Evolutionary conservation across 2,888 invertebrate genomes (phyloP).

Genomic region (Poecilobothrus nobilitatus): DNA sequence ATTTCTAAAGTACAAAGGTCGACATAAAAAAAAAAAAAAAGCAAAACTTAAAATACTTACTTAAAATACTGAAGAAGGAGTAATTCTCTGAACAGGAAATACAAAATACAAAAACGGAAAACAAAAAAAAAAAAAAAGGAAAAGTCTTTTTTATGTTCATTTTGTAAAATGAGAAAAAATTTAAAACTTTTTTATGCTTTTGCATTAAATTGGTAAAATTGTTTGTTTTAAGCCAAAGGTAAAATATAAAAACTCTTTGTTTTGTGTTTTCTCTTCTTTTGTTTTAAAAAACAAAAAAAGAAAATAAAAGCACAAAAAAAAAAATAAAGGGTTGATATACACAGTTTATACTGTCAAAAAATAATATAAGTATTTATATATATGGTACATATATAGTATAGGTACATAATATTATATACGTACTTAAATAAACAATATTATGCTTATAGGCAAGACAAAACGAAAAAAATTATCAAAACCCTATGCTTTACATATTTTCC

Average conservation of each 20-base stretch:
- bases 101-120: too few species aligned
- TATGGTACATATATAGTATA: not conserved
- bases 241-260: not conserved
- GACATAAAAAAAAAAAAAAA: not conserved
- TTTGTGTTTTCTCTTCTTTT: not conserved
- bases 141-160: not conserved
- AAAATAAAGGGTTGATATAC: not conserved
- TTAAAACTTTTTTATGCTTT: conserved; percentile 6
- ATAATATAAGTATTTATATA: not conserved
- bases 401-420: not conserved
- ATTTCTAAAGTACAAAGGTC: not conserved
- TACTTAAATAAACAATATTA: not conserved
- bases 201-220: not conserved
- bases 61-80: not conserved
- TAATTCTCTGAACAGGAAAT: not conserved
- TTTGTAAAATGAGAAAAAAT: not conserved
- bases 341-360: not conserved
- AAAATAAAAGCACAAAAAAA: too few species aligned
- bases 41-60: not conserved
- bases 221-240: not conserved
- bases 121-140: not conserved
- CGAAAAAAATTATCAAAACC: not conserved
- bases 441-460: not conserved
- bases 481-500: not conserved
- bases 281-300: not conserved